Base-by-base conservation (phyloP, 2,888 invertebrate genomes). In the Cosmia pyralina region DNA sequence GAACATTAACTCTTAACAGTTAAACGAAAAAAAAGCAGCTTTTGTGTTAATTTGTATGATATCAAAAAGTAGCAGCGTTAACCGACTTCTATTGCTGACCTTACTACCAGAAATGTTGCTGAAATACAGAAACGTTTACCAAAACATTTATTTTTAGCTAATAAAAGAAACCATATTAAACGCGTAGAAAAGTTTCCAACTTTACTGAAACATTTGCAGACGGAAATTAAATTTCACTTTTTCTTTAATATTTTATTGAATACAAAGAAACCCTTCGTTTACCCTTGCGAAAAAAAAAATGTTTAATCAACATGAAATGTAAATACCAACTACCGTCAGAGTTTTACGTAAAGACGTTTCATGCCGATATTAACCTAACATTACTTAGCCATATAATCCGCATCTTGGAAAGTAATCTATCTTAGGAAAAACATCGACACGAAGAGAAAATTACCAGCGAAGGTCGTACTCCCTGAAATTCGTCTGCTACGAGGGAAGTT, bases 331-430 rank as follows among this genome's bases (percentile, higher is more conserved):
- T 64, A 58, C 28, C 67, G 17, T 41, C 58, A n/a, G 71, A 82
- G 69, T 79, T 82, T 75, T 79, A 68, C 64, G 62, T 52, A 46
- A 19, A 79, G 7, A 15, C 52, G 53, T 68, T 79, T 68, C 57
- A 62, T 72, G n/a, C 28, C 52, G 64, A 69, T 73, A 75, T 77
- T 71, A 77, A 69, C 68, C 46, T 64, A 64, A 78, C 66, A 71
- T 85, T 83, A 81, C 76, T 73, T 70, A 75, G 59, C 69, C 75
- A 69, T 83, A 77, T 80, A 81, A 85, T 84, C 75, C 75, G 62
- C 69, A 80, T 80, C 70, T 84, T 66, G 52, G 52, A 82, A 81
- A 85, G 85, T 82, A 87, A 87, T 87, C 79, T 81, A 87, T 87
- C 85, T 86, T 77, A 80, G 71, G 76, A 68, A 81, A 85, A 81